Percentiles rank a stretch among this genome's conserved stretches.
Evolutionary conservation across 2,888 invertebrate genomes (phyloP).

Genomic region (Lasioglossum marginatum): DNA sequence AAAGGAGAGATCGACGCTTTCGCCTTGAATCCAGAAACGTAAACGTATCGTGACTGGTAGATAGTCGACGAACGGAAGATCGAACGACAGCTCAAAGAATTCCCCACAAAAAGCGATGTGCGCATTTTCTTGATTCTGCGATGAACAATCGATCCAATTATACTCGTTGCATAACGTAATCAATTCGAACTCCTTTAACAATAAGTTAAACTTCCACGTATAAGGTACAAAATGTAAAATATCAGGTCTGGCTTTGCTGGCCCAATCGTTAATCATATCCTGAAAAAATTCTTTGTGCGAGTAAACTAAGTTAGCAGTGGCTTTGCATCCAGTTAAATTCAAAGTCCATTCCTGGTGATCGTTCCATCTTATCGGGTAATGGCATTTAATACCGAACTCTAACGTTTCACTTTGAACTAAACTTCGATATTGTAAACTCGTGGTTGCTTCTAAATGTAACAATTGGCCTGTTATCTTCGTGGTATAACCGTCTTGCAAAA

Average conservation of each 20-base stretch:
- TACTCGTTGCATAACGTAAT: constrained; percentile 97
- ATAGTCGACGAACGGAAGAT: constrained; percentile 97
- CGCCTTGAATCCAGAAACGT: constrained; percentile 97
- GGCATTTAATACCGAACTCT: constrained; percentile 94
- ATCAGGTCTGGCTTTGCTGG: constrained; percentile 96
- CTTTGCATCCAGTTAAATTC: constrained; percentile 96
- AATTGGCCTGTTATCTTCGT: constrained; percentile 97
- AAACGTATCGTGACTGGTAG: constrained; percentile 95
- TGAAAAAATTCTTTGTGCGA: constrained; percentile 97
- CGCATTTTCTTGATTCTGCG: constrained; percentile 97
- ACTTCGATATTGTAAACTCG: constrained; percentile 96
- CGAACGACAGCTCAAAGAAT: constrained; percentile 96
- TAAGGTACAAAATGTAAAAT: constrained; percentile 98
- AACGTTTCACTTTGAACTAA: constrained; percentile 97
- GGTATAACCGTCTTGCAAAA: constrained; percentile 93
- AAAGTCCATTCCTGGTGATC: constrained; percentile 98
- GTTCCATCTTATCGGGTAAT: constrained; percentile 98
- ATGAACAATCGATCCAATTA: constrained; percentile 99
- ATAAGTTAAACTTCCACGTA: constrained; percentile 96
- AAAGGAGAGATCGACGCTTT: constrained; percentile 95
- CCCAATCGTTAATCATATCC: constrained; percentile 98
- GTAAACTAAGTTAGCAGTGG: constrained; percentile 96
- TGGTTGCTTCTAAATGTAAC: constrained; percentile 97
- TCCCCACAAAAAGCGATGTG: constrained; percentile 98
- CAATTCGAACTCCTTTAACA: constrained; percentile 97